A percentile compares a stretch with the other conserved stretches of the same genome.
Conservation (phyloP, 92 coral and sea anemone species). For the Meandrina meandrites region DNA sequence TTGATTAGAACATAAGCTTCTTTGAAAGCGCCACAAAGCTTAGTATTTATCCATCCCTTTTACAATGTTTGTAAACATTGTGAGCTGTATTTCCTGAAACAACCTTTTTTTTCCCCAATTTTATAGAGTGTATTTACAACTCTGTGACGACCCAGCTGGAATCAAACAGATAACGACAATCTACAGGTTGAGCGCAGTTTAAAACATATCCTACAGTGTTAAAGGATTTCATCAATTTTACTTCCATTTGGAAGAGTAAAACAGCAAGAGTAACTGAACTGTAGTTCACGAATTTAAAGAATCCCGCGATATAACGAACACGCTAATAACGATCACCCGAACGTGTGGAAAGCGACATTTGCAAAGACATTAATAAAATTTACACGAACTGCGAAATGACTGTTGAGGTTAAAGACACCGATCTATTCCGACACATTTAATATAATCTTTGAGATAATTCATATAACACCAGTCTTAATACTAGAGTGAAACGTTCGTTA, state of each 20-base stretch:
- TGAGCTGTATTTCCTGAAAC: neutral
- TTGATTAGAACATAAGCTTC: no score
- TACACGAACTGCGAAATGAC: neutral
- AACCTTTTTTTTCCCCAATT: neutral
- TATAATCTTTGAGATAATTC: no score
- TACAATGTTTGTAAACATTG: neutral
- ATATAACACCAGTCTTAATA: neutral
- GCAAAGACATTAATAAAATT: neutral
- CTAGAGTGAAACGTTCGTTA: neutral
- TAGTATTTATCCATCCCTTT: neutral
- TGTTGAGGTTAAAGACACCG: neutral
- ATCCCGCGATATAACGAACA: neutral
- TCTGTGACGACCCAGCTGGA: neutral
- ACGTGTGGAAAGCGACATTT: no score
- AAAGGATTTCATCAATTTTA: neutral
- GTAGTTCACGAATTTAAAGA: neutral
- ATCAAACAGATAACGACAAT: neutral
- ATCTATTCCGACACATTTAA: no score
- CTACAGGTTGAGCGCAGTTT: neutral
- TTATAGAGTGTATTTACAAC: conserved; percentile 8
- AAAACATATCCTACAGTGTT: neutral
- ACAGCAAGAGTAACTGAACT: neutral
- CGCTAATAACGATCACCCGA: no score
- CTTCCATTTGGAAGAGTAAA: neutral
- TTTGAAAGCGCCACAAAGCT: no score